Evolutionary conservation across 2,797 vertebrate species (phyloP).

Genomic region (Zenarchopterus dispar): DNA sequence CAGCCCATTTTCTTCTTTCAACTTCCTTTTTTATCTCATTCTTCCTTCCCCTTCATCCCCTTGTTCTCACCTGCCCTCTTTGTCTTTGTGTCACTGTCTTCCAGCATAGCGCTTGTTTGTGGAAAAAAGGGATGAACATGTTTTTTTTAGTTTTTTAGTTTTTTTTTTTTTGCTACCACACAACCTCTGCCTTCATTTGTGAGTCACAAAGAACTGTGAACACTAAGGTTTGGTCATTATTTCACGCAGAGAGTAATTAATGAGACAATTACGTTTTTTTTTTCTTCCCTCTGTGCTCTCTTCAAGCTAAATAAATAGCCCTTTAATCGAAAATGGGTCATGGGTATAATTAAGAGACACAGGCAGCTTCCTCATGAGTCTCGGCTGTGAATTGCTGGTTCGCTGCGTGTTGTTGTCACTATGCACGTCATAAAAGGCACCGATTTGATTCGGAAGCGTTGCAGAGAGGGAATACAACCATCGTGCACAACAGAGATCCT

Average conservation of each 20-base stretch:
- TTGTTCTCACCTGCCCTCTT: constrained; percentile 48
- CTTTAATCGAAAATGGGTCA: constrained; percentile 66
- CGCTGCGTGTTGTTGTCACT: constrained; percentile 16
- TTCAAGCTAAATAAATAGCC: constrained; percentile 68
- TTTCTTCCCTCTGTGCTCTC: constrained; percentile 45
- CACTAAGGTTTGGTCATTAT: constrained; percentile 62
- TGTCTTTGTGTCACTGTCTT: constrained; percentile 51
- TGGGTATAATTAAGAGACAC: constrained; percentile 61
- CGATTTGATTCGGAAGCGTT: constrained; percentile 22
- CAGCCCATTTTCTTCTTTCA: constrained; percentile 26
- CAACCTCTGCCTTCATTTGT: constrained; percentile 54
- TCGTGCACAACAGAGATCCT: constrained; percentile 15
- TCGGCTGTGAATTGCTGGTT: constrained; percentile 28
- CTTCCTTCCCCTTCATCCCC: constrained; percentile 11
- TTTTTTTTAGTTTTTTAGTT: constrained; percentile 20
- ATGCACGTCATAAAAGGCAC: constrained; percentile 21
- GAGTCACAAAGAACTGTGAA: constrained; percentile 58
- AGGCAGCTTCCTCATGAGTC: constrained; percentile 36
- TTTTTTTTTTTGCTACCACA: constrained; percentile 52
- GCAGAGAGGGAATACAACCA: constrained; percentile 24
- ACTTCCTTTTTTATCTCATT: constrained; percentile 8
- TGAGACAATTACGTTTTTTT: constrained; percentile 68
- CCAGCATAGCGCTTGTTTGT: constrained; percentile 54
- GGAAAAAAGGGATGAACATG: constrained; percentile 52
- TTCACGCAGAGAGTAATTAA: constrained; percentile 71